Evolutionary conservation across 1,140 invertebrate species (phyloP).

Genomic region (Saccostrea cuccullata): DNA sequence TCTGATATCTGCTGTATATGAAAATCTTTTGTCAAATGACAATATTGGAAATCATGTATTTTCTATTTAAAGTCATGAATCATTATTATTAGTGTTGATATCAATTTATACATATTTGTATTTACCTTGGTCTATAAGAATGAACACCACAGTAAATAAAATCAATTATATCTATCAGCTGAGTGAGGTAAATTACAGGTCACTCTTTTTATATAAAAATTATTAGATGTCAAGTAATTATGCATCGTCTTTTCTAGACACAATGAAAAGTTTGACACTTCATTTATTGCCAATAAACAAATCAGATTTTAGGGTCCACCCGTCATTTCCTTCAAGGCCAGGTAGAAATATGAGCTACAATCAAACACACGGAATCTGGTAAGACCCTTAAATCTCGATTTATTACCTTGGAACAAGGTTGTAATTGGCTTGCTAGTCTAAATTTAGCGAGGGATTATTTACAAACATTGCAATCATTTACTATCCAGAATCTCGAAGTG

Average conservation of each 20-base stretch:
- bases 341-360: constrained; percentile 17
- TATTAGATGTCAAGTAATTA: not conserved
- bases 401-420: constrained; percentile 14
- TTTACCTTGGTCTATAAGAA: no score
- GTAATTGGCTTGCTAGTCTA: not conserved
- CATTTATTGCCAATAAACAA: not conserved
- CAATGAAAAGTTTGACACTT: not conserved
- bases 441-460: not conserved
- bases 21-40: no score
- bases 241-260: not conserved
- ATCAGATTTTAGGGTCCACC: not conserved
- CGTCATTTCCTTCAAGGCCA: not conserved
- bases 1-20: no score
- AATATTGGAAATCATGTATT: no score
- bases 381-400: constrained; percentile 1
- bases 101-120: no score
- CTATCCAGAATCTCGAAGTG: not conserved
- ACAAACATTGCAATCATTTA: constrained; percentile 1
- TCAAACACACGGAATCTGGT: not conserved
- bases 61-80: no score
- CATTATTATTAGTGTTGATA: no score
- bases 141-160: no score
- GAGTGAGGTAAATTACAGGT: not conserved
- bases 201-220: not conserved
- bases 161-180: no score